Evolutionary conservation across 2,797 vertebrate species (phyloP), one percentile per base, ranked within the genome.

Genomic region (Odontamblyopus lacepedii): DNA sequence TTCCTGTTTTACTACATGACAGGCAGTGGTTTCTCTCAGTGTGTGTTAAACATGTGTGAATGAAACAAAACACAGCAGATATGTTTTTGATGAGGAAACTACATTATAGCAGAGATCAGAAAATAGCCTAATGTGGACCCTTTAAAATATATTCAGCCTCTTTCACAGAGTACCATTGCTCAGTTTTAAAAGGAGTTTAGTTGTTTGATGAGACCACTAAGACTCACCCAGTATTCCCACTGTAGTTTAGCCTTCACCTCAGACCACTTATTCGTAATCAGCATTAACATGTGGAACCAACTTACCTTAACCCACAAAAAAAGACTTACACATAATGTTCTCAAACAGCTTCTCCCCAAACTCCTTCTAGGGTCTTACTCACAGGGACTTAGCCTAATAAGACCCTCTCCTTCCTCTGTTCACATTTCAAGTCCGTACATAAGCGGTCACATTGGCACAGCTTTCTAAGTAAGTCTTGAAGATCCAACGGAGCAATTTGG

Each of bases 401-500:
- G 78, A 88, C 87, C 78, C 84, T 84, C 89, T 89, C 85, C 78
- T 85, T 85, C 74, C 83, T 83, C 74, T 74, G 77, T 78, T 90
- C 72, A 74, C 76, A 77, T 80, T 84, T 81, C 81, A 88, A 88
- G 79, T 79, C 76, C 62, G 75, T 67, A 72, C 79, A 85, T 88
- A 86, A 82, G 76, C 77, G 83, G 83, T 82, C 85, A 84, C 77
- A 81, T 76, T 85, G 81, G 78, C 70, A 57, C 79, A 87, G 88
- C 89, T 93, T 87, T 76, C 77, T 78, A 81, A 81, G 73, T 62
- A 74, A 61, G 41, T 65, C 41, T 48, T 27, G 83, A 83, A 90
- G 89, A 93, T 93, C 89, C 85, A 90, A 93, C 87, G 87, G 77
- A 86, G 77, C 89, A 90, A 92, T 91, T 93, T 92, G 87, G 85